Conservation (phyloP, 2,113 vertebrate genomes). For the Suricata suricatta region DNA sequence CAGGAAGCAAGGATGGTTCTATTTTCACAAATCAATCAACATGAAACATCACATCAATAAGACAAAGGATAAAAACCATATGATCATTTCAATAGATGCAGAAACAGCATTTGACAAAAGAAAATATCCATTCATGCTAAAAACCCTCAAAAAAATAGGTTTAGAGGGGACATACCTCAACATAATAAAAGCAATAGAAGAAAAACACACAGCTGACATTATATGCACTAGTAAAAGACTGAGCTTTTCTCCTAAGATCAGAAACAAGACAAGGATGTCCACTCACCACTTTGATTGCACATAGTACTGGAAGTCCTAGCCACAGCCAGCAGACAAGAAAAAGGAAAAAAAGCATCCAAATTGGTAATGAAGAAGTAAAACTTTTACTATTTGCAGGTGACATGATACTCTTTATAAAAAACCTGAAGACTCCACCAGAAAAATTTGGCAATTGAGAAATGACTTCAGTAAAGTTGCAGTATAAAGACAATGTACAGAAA, state of each 20-base stretch:
- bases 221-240: background rate
- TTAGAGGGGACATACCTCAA: background rate
- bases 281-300: background rate
- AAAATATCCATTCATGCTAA: background rate
- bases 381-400: background rate
- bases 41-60: background rate
- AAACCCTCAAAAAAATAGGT: background rate
- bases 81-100: background rate
- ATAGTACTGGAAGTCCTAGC: background rate
- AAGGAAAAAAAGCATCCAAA: background rate
- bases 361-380: background rate
- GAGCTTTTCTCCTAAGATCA: background rate
- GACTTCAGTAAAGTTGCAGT: background rate
- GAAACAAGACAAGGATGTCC: background rate
- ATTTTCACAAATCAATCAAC: background rate
- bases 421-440: background rate
- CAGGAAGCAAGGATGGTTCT: background rate
- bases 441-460: background rate
- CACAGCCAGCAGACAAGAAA: background rate
- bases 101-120: background rate
- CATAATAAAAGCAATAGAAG: background rate
- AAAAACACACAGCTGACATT: background rate
- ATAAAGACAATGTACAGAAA: background rate
- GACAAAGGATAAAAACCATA: background rate
- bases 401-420: background rate